Evolutionary conservation across 2,888 invertebrate species (phyloP).

Genomic region (Caenorhabditis sp.): DNA sequence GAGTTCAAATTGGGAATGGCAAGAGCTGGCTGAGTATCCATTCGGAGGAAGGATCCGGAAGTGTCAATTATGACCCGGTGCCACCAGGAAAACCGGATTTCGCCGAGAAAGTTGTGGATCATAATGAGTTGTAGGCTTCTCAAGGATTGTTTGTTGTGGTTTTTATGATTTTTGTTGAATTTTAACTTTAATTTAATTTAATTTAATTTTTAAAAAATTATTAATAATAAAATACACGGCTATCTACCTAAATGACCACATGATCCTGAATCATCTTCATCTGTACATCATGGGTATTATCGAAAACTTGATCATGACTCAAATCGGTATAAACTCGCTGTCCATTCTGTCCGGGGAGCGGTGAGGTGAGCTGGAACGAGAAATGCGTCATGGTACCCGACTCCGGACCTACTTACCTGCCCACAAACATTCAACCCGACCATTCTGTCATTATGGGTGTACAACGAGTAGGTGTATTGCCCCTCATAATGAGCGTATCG

Average conservation of each 20-base stretch:
- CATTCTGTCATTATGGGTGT: conserved; percentile 75
- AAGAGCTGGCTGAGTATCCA: conserved; percentile 70
- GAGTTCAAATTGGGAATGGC: conserved; percentile 69
- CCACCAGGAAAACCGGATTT: conserved; percentile 49
- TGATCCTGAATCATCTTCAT: conserved; percentile 79
- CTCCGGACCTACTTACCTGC: conserved; percentile 50
- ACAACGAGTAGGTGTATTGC: conserved; percentile 78
- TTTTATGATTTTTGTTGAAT: not conserved
- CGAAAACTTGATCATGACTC: conserved; percentile 79
- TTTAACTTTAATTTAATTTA: not conserved
- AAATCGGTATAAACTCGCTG: conserved; percentile 77
- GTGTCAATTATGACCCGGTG: conserved; percentile 58
- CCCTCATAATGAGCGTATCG: conserved; percentile 78
- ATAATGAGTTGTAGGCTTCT: conserved; percentile 46
- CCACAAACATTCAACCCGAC: conserved; percentile 79
- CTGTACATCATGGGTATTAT: conserved; percentile 77
- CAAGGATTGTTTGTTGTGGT: conserved; percentile 8
- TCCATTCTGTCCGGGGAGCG: conserved; percentile 78
- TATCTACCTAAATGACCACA: conserved; percentile 57
- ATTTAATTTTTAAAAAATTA: not conserved
- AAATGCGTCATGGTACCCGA: conserved; percentile 1
- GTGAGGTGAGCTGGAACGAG: conserved; percentile 62
- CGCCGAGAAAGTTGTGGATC: too few relatives aligned
- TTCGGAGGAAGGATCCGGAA: conserved; percentile 54
- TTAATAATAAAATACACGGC: not conserved